A percentile compares a stretch with the other conserved stretches of the same genome.
Evolutionary conservation across 1,140 invertebrate genomes (phyloP).

Genomic region (Panagrolaimus sp.): DNA sequence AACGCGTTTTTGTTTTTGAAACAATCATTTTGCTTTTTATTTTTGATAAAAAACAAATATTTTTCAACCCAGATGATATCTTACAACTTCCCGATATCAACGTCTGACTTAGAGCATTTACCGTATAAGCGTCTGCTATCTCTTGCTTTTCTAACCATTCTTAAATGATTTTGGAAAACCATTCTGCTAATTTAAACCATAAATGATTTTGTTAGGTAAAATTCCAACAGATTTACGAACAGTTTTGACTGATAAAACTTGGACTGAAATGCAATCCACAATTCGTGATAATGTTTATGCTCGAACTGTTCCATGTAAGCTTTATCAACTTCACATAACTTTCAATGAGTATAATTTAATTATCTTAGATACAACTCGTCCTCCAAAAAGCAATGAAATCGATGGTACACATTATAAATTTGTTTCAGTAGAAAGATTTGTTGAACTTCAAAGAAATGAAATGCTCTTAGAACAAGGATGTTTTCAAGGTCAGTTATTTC

Average conservation of each 20-base stretch:
- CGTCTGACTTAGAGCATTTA: too few relatives aligned
- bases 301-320: conserved; percentile 28
- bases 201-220: conserved; percentile 26
- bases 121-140: too few relatives aligned
- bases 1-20: too few relatives aligned
- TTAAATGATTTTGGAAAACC: too few relatives aligned
- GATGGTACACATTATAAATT: conserved; percentile 35
- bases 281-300: conserved; percentile 33
- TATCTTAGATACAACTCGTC: conserved; percentile 36
- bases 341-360: conserved; percentile 9
- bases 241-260: conserved; percentile 19
- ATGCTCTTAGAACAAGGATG: conserved; percentile 31
- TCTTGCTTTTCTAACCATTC: too few relatives aligned
- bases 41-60: too few relatives aligned
- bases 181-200: too few relatives aligned
- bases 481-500: conserved; percentile 33
- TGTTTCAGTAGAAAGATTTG: conserved; percentile 24
- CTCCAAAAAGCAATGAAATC: conserved; percentile 17
- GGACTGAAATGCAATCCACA: conserved; percentile 17
- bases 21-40: too few relatives aligned
- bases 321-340: neutral
- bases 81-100: too few relatives aligned
- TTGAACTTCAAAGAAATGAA: conserved; percentile 11
- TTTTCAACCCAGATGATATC: too few relatives aligned
- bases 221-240: conserved; percentile 24